These are phyloP conservation scores for Paracanthobrama guichenoti DNA, from an alignment of 2,113 vertebrate genomes.

Conservation along the genomic window DNA sequence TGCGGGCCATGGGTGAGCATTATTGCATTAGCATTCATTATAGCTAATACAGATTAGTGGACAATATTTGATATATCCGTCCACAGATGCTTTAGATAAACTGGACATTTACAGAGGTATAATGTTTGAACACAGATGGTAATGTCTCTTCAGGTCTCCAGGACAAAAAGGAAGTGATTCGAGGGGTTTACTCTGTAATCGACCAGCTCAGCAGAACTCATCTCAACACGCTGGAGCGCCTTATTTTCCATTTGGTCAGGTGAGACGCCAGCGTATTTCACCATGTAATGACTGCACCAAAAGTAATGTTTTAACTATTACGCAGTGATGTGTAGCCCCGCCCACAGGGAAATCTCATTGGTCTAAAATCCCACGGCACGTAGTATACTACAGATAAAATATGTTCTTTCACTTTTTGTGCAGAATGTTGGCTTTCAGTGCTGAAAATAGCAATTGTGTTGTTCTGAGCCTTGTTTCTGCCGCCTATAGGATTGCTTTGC, in stretches of 20 bases:
- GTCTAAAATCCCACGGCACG: not conserved
- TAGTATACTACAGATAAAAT: not conserved
- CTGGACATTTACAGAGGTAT: not conserved
- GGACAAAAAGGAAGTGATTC: slow-evolving; percentile 90
- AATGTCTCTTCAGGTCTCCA: slow-evolving; percentile 80
- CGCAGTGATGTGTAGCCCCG: not conserved
- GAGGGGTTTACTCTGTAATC: slow-evolving; percentile 91
- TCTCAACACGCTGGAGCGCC: slow-evolving; percentile 91
- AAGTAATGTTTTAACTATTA: not conserved
- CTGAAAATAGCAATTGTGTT: not conserved
- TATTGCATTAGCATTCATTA: not conserved
- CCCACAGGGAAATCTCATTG: not conserved
- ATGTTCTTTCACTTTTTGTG: not conserved
- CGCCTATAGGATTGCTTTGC: slow-evolving; percentile 85
- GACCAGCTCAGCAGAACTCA: slow-evolving; percentile 96
- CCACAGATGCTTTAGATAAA: not conserved
- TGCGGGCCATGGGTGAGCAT: slow-evolving; percentile 90
- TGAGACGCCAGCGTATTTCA: slow-evolving; percentile 57
- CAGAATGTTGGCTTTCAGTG: not conserved
- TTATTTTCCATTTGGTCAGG: slow-evolving; percentile 98
- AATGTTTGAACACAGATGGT: not conserved
- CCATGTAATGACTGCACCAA: not conserved
- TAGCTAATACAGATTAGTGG: not conserved
- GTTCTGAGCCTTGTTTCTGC: slow-evolving; percentile 14
- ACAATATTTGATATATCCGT: not conserved